These are phyloP conservation scores for Fissipunctia ypsillon DNA, from an alignment of 2,888 invertebrate species.

Conservation along the genomic window DNA sequence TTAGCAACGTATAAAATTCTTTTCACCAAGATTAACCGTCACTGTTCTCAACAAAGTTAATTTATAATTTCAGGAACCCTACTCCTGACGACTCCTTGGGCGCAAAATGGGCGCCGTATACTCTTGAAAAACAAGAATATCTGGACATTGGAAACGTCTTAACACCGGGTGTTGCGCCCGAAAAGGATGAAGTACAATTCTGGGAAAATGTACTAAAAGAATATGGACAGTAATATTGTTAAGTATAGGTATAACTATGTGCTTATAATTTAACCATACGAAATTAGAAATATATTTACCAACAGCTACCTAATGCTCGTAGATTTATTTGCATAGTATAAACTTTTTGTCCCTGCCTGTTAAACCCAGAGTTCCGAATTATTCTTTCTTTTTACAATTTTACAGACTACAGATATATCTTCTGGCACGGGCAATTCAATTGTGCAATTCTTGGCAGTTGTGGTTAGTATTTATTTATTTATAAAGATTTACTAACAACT, in stretches of 20 bases:
- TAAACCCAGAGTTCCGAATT: neutral
- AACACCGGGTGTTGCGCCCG: conserved; percentile 55
- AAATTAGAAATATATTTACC: neutral
- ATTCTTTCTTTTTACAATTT: neutral
- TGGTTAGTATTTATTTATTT: neutral
- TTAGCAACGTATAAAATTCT: neutral
- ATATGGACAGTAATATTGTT: conserved; percentile 50
- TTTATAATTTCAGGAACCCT: conserved; percentile 69
- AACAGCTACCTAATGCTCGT: neutral
- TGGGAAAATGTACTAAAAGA: conserved; percentile 71
- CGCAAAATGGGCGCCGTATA: conserved; percentile 67
- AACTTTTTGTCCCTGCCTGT: neutral
- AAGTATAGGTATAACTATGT: too few relatives aligned
- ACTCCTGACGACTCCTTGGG: conserved; percentile 69
- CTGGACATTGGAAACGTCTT: conserved; percentile 72
- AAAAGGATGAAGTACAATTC: conserved; percentile 69
- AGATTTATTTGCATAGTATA: neutral
- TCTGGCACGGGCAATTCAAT: neutral
- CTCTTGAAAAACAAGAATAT: conserved; percentile 66
- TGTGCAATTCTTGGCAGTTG: neutral
- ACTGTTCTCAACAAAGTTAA: neutral
- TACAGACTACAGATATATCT: neutral
- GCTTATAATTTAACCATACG: neutral
- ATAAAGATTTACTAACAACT: too few relatives aligned
- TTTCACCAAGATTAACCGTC: too few relatives aligned